These are phyloP conservation scores for Antechinus stuartii DNA, from an alignment of 2,113 vertebrate genomes.

Conservation along the genomic window DNA sequence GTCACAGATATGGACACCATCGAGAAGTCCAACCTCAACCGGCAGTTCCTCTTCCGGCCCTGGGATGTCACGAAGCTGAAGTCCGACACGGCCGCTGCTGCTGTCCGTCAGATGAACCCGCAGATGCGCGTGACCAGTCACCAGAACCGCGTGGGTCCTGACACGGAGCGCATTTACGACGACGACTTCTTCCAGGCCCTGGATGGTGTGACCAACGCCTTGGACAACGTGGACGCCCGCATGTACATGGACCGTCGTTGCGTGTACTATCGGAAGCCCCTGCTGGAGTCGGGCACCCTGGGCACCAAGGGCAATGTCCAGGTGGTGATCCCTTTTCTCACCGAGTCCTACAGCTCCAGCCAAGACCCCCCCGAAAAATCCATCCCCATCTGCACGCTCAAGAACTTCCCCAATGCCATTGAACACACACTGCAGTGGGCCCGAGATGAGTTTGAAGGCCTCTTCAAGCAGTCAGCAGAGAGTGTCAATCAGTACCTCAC, in stretches of 20 bases:
- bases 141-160: conserved; percentile 95
- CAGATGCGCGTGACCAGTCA: conserved; percentile 90
- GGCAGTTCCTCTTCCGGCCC: conserved; percentile 96
- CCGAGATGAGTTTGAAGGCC: conserved; percentile 96
- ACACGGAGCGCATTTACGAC: conserved; percentile 94
- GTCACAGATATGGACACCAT: conserved; percentile 99
- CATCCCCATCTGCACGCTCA: conserved; percentile 97
- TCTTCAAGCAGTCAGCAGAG: conserved; percentile 96
- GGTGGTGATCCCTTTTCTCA: conserved; percentile 96
- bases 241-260: conserved; percentile 97
- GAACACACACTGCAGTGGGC: conserved; percentile 99
- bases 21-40: conserved; percentile 97
- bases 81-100: conserved; percentile 94
- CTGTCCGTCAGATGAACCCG: conserved; percentile 95
- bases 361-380: conserved; percentile 98
- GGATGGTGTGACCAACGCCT: conserved; percentile 93
- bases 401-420: conserved; percentile 98
- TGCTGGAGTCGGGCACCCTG: conserved; percentile 95
- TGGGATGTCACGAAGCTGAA: conserved; percentile 98
- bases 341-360: conserved; percentile 97
- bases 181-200: conserved; percentile 96
- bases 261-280: conserved; percentile 95
- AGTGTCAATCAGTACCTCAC: conserved; percentile 95
- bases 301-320: conserved; percentile 98
- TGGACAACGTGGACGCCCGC: conserved; percentile 96